Base-by-base conservation (phyloP, 1,140 invertebrate species). In the Diachasmimorpha longicaudata region DNA sequence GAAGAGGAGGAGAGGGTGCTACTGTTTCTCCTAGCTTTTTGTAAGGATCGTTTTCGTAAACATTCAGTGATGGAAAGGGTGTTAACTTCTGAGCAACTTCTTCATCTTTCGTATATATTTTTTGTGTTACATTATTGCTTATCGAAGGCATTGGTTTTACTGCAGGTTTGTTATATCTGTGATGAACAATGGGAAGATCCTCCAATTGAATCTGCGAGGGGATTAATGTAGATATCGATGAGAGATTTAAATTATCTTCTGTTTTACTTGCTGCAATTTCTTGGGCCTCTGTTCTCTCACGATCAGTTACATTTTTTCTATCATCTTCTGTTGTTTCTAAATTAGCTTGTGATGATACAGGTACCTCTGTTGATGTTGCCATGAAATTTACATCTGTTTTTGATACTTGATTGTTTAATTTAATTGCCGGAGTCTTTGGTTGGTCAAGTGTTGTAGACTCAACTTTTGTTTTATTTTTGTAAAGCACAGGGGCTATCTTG, bases 21-120 rank as follows among this genome's bases (percentile, higher is more conserved):
- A 37, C 31, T 44, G 68, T 74, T 72, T 85, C 84, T 3, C 82
- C 82, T 23, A 84, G 71, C 77, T 84, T 85, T 55, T 78, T 71
- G 52, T 82, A 82, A 11, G 81, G 79, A 75, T 81, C 81, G 52
- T 83, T 77, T 76, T 79, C 79, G 37, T 71, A 81, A n/a, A 76
- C 74, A 39, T 66, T 13, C 19, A 46, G 44, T 46, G 13, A 42
- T 14, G 19, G 48, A 5, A 36, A 39, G 16, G 13, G 42, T 16
- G 9, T 21, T 36, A 42, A 42, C 13, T 70, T 77, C 39, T 63
- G 68, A 39, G 25, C 6, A 5, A 58, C n/a, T 73, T 39, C 58
- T 1, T 76, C 68, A 21, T 58, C n/a, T 25, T 42, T 68, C 13
- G 36, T 5, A 39, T 68, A 6, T n/a, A 68, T 5, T 19, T 9